These are phyloP conservation scores for Amblyjoppa fuscipennis DNA, from an alignment of 2,888 invertebrate genomes.

Conservation along the genomic window DNA sequence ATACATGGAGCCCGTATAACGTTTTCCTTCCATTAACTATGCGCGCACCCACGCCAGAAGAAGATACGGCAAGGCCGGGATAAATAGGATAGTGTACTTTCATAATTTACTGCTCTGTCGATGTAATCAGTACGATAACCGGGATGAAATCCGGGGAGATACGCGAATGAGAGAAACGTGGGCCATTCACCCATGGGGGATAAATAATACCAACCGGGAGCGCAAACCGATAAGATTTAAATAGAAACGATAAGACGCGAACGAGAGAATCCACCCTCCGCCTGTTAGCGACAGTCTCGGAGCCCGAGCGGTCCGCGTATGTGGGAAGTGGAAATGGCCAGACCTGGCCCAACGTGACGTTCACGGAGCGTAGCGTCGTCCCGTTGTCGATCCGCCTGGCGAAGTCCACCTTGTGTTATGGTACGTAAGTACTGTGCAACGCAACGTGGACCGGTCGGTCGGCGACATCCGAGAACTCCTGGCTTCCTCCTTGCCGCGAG, in stretches of 20 bases:
- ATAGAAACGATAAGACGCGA: background rate
- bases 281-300: background rate
- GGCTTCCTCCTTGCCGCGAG: conserved; percentile 71
- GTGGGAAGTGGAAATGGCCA: conserved; percentile 50
- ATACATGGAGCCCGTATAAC: conserved; percentile 59
- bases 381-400: conserved; percentile 76
- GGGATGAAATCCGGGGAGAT: conserved; percentile 6
- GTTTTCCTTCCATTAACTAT: conserved; percentile 52
- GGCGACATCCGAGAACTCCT: conserved; percentile 76
- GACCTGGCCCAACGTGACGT: conserved; percentile 71
- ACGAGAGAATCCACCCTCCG: background rate
- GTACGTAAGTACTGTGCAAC: conserved; percentile 33
- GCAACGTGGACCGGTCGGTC: conserved; percentile 73
- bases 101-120: conserved; percentile 6
- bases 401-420: conserved; percentile 49
- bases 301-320: background rate
- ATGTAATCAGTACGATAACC: conserved; percentile 20
- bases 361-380: conserved; percentile 78
- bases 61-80: conserved; percentile 34
- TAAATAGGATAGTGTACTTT: conserved; percentile 17
- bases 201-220: background rate
- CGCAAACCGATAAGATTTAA: background rate
- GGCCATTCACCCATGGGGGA: background rate
- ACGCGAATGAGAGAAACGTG: conserved; percentile 17
- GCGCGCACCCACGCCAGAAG: conserved; percentile 54